A percentile compares a stretch with the other conserved stretches of the same genome.
These are phyloP conservation scores for Scaptodrosophila lebanonensis DNA, from an alignment of 1,140 invertebrate species.

Conservation along the genomic window DNA sequence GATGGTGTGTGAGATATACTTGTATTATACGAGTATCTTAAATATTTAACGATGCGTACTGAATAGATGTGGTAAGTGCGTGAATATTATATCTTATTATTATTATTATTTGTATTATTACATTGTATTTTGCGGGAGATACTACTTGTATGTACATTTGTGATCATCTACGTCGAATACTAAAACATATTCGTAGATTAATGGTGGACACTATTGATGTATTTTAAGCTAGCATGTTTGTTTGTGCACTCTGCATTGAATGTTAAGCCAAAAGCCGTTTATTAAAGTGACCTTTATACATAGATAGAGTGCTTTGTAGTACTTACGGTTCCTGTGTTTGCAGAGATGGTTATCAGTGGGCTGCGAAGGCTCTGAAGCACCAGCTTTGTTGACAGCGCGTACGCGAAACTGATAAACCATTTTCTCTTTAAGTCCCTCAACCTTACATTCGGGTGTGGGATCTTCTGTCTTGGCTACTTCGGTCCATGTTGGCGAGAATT, in stretches of 20 bases:
- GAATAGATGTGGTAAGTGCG: no score
- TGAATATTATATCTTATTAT: no score
- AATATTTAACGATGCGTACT: no score
- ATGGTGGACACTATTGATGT: constrained; percentile 17
- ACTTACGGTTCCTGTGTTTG: constrained; percentile 95
- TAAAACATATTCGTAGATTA: no score
- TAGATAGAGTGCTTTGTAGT: neutral
- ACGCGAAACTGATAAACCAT: constrained; percentile 96
- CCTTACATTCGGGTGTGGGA: constrained; percentile 86
- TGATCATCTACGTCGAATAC: no score
- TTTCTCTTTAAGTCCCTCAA: constrained; percentile 94
- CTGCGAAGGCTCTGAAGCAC: constrained; percentile 90
- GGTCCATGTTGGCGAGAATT: constrained; percentile 92
- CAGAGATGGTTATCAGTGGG: constrained; percentile 94
- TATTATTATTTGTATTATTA: no score
- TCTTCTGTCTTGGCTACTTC: constrained; percentile 90
- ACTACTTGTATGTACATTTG: no score
- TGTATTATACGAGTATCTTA: no score
- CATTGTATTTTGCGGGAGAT: no score
- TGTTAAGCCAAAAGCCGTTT: constrained; percentile 54
- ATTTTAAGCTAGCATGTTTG: neutral
- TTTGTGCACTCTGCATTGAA: constrained; percentile 11
- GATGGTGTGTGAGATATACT: no score
- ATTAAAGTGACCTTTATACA: neutral
- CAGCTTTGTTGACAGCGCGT: constrained; percentile 94